Evolutionary conservation across 1,140 invertebrate species (phyloP).

Genomic region (Cardiocondyla obscurior): DNA sequence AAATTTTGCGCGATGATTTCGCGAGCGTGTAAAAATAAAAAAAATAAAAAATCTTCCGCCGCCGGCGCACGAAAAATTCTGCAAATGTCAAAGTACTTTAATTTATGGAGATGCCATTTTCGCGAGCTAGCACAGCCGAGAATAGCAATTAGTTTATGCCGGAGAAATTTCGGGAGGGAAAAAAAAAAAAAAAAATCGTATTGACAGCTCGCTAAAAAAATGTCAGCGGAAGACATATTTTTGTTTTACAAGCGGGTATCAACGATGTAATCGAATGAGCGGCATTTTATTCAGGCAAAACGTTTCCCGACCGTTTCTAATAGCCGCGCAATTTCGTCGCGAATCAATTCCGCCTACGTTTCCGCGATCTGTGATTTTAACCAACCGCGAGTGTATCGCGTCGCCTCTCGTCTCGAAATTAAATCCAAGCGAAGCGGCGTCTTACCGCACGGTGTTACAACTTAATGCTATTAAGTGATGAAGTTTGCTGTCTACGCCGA

Average conservation of each 20-base stretch:
- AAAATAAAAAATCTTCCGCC: not conserved
- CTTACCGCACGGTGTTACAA: slow-evolving; percentile 31
- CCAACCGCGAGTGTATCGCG: not conserved
- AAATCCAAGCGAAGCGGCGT: slow-evolving; percentile 27
- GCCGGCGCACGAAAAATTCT: not conserved
- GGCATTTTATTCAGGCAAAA: not conserved
- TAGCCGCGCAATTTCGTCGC: not conserved
- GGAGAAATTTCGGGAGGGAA: not conserved
- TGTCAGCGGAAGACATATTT: not conserved
- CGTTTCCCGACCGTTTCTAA: not conserved
- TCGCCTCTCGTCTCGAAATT: slow-evolving; percentile 7
- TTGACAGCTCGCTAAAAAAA: not conserved
- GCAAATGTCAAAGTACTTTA: slow-evolving; percentile 27
- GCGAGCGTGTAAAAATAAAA: slow-evolving; percentile 17
- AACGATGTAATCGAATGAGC: not conserved
- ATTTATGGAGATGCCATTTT: slow-evolving; percentile 42
- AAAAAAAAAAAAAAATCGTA: not conserved
- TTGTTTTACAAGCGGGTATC: slow-evolving; percentile 10
- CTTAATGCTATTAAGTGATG: slow-evolving; percentile 58
- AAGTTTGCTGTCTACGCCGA: slow-evolving; percentile 39
- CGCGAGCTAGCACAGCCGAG: not conserved
- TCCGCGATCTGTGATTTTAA: slow-evolving; percentile 16
- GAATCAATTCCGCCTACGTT: slow-evolving; percentile 5
- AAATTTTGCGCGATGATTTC: not conserved
- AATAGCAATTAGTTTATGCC: slow-evolving; percentile 35